Conservation (phyloP, 1,140 invertebrate genomes). For the Lepidostoma basale region DNA sequence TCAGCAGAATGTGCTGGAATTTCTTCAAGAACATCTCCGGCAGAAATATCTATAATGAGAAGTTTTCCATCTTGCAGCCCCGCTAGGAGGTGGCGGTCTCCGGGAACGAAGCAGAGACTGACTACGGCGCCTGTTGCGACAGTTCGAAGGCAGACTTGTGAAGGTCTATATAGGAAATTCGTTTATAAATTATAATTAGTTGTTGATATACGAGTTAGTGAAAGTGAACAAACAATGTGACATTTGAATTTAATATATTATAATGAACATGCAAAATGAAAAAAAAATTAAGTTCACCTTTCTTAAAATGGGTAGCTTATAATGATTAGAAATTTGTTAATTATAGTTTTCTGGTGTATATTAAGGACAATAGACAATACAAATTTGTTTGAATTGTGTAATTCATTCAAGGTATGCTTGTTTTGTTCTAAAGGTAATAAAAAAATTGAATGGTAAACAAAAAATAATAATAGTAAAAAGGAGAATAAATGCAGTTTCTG, state of each 20-base stretch:
- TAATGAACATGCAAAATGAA: no score
- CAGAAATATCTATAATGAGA: slow-evolving; percentile 85
- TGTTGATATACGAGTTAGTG: not conserved
- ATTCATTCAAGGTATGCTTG: no score
- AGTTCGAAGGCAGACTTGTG: slow-evolving; percentile 83
- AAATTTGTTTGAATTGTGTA: no score
- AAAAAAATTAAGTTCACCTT: no score
- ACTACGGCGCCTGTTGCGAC: slow-evolving; percentile 75
- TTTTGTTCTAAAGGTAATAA: no score
- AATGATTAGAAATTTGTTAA: no score
- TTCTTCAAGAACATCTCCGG: slow-evolving; percentile 77
- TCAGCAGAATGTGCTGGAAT: slow-evolving; percentile 81
- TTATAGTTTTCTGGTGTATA: no score
- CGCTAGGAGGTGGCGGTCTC: slow-evolving; percentile 88
- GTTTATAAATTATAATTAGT: not conserved
- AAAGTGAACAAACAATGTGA: not conserved
- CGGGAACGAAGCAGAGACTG: slow-evolving; percentile 84
- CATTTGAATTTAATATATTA: not conserved
- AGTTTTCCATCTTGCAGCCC: slow-evolving; percentile 88
- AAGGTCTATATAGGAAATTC: slow-evolving; percentile 62
- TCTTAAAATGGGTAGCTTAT: no score
- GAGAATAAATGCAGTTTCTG: no score
- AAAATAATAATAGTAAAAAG: no score
- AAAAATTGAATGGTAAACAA: no score
- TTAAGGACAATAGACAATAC: no score